A percentile compares a stretch with the other conserved stretches of the same genome.
These are phyloP conservation scores for Paralinhomoeus sp. DNA, from an alignment of 2,888 invertebrate genomes.

Conservation along the genomic window DNA sequence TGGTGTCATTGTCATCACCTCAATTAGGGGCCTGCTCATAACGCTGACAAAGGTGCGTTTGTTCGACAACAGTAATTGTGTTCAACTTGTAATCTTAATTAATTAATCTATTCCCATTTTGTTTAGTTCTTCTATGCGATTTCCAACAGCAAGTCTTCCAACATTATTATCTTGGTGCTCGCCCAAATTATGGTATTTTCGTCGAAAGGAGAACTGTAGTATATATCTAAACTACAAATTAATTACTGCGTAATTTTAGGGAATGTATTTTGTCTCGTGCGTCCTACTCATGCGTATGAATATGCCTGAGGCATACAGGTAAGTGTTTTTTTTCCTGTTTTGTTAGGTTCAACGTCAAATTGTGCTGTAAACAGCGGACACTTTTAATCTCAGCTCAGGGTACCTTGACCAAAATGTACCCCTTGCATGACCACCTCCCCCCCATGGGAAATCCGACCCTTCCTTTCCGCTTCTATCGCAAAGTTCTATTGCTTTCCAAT, in stretches of 20 bases:
- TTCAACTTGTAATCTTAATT: constrained; percentile 1
- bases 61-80: background rate
- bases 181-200: constrained; percentile 73
- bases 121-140: constrained; percentile 95
- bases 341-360: too few relatives aligned
- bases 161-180: constrained; percentile 78
- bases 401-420: too few relatives aligned
- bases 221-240: too few relatives aligned
- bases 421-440: too few relatives aligned
- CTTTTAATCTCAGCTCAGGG: too few relatives aligned
- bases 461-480: too few relatives aligned
- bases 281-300: constrained; percentile 95
- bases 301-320: constrained; percentile 80
- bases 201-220: too few relatives aligned
- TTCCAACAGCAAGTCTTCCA: constrained; percentile 91
- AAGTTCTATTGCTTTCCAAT: too few relatives aligned
- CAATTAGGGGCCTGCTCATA: constrained; percentile 75
- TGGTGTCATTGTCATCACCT: constrained; percentile 91
- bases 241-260: too few relatives aligned
- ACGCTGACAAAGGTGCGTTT: constrained; percentile 70
- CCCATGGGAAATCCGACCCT: too few relatives aligned
- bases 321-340: background rate
- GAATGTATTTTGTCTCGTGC: constrained; percentile 97
- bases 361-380: too few relatives aligned
- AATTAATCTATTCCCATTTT: constrained; percentile 5